These are phyloP conservation scores for Hypsopygia costalis DNA, from an alignment of 2,888 invertebrate species.

Conservation along the genomic window DNA sequence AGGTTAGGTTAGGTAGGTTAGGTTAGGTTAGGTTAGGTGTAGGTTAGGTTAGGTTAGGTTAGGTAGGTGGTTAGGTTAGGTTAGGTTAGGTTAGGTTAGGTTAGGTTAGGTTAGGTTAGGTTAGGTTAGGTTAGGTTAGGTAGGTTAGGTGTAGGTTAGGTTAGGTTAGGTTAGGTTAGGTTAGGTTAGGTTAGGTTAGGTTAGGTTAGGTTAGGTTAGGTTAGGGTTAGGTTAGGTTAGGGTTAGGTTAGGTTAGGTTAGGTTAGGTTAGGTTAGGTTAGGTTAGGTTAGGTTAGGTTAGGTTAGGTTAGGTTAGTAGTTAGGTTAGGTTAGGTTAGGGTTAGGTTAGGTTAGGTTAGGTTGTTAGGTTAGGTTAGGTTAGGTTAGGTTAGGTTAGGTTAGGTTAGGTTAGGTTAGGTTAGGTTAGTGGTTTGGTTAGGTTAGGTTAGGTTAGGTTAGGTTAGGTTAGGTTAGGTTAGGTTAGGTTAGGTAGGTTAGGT, in stretches of 20 bases:
- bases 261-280: too few species aligned
- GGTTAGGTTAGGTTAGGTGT: constrained; percentile 16
- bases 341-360: constrained; percentile 21
- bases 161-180: constrained; percentile 20
- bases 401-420: constrained; percentile 22
- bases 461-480: constrained; percentile 17
- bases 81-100: constrained; percentile 21
- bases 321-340: constrained; percentile 20
- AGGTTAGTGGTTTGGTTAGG: constrained; percentile 21
- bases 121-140: constrained; percentile 21
- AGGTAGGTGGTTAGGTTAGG: constrained; percentile 20
- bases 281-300: constrained; percentile 20
- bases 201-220: constrained; percentile 21
- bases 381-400: constrained; percentile 19
- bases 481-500: constrained; percentile 14
- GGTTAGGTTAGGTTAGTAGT: constrained; percentile 21
- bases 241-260: constrained; percentile 21
- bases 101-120: constrained; percentile 21
- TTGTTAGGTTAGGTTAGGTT: constrained; percentile 20
- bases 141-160: constrained; percentile 20
- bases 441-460: constrained; percentile 15
- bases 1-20: constrained; percentile 16
- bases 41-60: constrained; percentile 8
- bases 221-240: constrained; percentile 20
- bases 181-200: too few species aligned